These are phyloP conservation scores for Himalopsyche japonica DNA, from an alignment of 2,888 invertebrate genomes.

Conservation along the genomic window DNA sequence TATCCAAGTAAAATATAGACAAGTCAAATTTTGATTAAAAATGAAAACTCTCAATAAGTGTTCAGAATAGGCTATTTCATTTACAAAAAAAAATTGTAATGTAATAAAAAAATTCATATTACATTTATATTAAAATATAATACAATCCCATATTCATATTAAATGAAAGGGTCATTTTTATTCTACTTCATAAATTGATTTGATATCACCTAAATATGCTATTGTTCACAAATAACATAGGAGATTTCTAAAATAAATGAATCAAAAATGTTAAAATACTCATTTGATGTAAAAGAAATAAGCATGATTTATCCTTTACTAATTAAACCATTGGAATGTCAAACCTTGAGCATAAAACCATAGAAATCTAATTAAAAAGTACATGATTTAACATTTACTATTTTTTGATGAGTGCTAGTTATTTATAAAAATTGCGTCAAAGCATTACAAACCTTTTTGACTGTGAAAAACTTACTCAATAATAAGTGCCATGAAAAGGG, in stretches of 20 bases:
- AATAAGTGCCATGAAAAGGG: not conserved
- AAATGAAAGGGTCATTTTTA: not conserved
- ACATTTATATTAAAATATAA: not conserved
- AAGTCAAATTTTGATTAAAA: not conserved
- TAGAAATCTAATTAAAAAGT: not conserved
- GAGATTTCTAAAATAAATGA: not conserved
- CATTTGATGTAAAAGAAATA: not conserved
- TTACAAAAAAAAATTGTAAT: not conserved
- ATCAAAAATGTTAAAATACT: not conserved
- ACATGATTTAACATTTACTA: not conserved
- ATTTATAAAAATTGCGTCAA: not conserved
- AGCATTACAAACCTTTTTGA: not conserved
- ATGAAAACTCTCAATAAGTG: not conserved
- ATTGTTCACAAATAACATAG: not conserved
- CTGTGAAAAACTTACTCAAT: no score
- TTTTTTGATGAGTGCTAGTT: not conserved
- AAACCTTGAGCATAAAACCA: not conserved
- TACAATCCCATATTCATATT: not conserved
- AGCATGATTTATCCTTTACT: not conserved
- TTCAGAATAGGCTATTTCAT: not conserved
- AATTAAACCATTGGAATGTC: not conserved
- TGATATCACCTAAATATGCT: not conserved
- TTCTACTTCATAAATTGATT: not conserved
- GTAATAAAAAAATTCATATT: not conserved
- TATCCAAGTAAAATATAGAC: not conserved